A percentile compares a stretch with the other conserved stretches of the same genome.
phyloP scores from a whole-genome alignment of 2,888 invertebrate species.

The Dryobotodes eremita region DNA sequence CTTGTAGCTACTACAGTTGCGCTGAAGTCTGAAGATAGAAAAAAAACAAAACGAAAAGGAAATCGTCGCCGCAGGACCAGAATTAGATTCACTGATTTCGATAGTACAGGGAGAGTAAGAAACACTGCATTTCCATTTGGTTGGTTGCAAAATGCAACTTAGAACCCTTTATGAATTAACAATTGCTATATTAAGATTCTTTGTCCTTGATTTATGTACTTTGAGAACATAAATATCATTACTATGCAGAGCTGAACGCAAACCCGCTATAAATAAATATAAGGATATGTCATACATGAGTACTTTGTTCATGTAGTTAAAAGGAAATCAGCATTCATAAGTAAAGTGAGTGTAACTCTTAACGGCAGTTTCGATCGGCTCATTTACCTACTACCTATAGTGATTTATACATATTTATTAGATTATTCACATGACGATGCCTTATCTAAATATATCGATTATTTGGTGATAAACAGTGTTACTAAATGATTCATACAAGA shows the following conservation, averaged over 20 bases:
- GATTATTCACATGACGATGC: not conserved
- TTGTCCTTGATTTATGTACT: conserved; percentile 46
- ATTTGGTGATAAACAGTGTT: conserved; percentile 23
- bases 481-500: conserved; percentile 40
- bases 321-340: conserved; percentile 35
- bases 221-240: conserved; percentile 38
- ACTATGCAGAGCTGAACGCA: conserved; percentile 41
- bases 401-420: not conserved
- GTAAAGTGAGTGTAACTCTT: conserved; percentile 10
- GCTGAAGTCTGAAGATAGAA: not conserved
- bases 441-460: conserved; percentile 42
- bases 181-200: conserved; percentile 22
- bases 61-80: not conserved
- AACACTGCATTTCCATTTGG: conserved; percentile 5
- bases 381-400: not conserved
- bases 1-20: conserved; percentile 1
- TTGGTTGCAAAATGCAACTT: conserved; percentile 5
- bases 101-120: conserved; percentile 6
- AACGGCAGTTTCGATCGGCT: not conserved
- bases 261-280: conserved; percentile 49
- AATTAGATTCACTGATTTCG: conserved; percentile 27
- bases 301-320: conserved; percentile 20
- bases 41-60: conserved; percentile 13
- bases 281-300: conserved; percentile 47
- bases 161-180: conserved; percentile 24